Evolutionary conservation across 2,888 invertebrate genomes (phyloP), one percentile per base, ranked within the genome.

Genomic region (Eilema caniola): DNA sequence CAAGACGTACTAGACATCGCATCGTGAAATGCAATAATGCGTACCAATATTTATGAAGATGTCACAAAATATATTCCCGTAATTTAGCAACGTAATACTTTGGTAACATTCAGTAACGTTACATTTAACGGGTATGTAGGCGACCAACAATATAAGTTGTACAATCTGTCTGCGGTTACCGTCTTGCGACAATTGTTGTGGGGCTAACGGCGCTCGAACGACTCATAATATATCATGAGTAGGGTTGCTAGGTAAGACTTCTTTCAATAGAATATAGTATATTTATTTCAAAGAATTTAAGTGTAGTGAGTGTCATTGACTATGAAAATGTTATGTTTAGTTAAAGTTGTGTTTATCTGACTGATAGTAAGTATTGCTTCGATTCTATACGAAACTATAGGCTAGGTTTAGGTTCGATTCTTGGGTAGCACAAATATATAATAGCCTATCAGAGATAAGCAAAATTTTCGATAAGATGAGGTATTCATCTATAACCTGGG

Each of bases 91-190:
- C 62, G 69, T 57, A 76, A 78, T 74, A 72, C 62, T 69, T 56
- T 69, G 64, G 68, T 70, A 65, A 75, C 69, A 57, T 76, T 56
- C 67, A 60, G 68, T 69, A 67, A 75, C 69, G 60, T 76, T 59
- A 31, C 68, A 62, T 75, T 77, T 79, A 79, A 80, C 67, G 66
- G 67, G 75, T 73, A 57, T 64, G 72, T 75, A 78, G 66, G 70
- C 71, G 71, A 78, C 70, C 72, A 74, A 79, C 75, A 69, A 75
- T 80, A 75, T 72, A 81, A 83, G 81, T 82, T 78, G 78, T 69
- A 73, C 81, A 75, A 82, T 82, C 70, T 83, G 72, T 82, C 81
- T 83, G 80, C 64, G 83, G 81, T 71, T 71, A 31, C 64, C 64
- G 70, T 75, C 75, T 81, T 77, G 78, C 69, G 74, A 78, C 75